Percentiles rank a stretch among this genome's conserved stretches.
These are phyloP conservation scores for Glaucopsyche alexis DNA, from an alignment of 2,888 invertebrate genomes.

Conservation along the genomic window DNA sequence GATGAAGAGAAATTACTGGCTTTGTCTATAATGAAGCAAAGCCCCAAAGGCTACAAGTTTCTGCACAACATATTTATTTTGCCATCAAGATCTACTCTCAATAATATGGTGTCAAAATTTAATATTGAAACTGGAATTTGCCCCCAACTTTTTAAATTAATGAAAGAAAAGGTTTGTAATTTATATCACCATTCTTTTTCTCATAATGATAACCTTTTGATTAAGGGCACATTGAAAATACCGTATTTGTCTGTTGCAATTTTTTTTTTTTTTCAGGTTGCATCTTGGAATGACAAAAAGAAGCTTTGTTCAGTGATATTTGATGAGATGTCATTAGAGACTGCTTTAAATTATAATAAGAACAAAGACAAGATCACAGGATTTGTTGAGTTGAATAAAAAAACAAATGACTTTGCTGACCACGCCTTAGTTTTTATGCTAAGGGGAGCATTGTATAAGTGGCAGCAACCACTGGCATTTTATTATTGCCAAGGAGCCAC, in stretches of 20 bases:
- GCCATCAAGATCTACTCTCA: constrained; percentile 5
- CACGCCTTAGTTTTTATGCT: constrained; percentile 36
- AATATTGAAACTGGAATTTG: background rate
- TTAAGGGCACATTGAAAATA: background rate
- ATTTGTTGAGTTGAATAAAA: constrained; percentile 33
- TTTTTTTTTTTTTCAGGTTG: constrained; percentile 27
- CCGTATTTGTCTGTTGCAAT: too few species aligned
- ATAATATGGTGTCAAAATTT: background rate
- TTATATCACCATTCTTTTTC: background rate
- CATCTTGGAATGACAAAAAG: constrained; percentile 30
- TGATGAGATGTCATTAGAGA: constrained; percentile 41
- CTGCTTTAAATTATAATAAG: constrained; percentile 37
- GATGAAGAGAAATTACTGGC: constrained; percentile 4
- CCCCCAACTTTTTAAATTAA: background rate
- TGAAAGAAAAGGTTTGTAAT: constrained; percentile 8
- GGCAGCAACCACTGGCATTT: constrained; percentile 37
- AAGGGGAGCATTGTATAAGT: constrained; percentile 32
- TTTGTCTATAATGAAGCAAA: constrained; percentile 12
- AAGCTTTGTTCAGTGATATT: constrained; percentile 40
- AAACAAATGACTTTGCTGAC: constrained; percentile 31
- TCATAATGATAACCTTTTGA: background rate
- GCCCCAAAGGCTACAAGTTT: constrained; percentile 22
- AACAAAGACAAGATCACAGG: constrained; percentile 34
- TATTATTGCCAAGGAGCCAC: constrained; percentile 36
- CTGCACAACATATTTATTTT: constrained; percentile 28